A percentile compares a stretch with the other conserved stretches of the same genome.
Evolutionary conservation across 2,797 vertebrate species (phyloP).

Genomic region (Phrynocephalus forsythii): DNA sequence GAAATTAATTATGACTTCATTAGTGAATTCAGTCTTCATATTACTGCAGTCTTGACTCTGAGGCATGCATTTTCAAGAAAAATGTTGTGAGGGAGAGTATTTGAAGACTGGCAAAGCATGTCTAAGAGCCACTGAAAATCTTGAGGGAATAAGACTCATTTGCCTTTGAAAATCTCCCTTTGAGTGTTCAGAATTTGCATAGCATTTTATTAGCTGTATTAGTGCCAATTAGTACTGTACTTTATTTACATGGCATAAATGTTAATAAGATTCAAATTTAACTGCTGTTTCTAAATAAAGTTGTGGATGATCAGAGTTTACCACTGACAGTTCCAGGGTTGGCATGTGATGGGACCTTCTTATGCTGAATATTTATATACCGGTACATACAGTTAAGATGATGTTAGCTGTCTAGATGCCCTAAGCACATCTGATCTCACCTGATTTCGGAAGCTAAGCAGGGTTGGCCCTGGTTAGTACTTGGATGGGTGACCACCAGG

Average conservation of each 20-base stretch:
- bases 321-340: neutral
- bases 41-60: neutral
- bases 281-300: slow-evolving; percentile 7
- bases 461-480: too few species aligned
- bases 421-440: too few species aligned
- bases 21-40: neutral
- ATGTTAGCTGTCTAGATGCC: neutral
- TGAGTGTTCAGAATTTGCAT: slow-evolving; percentile 10
- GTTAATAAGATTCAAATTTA: slow-evolving; percentile 11
- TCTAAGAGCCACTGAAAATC: slow-evolving; percentile 3
- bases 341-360: neutral
- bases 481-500: too few species aligned
- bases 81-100: slow-evolving; percentile 16
- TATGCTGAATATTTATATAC: slow-evolving; percentile 4
- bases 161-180: slow-evolving; percentile 27
- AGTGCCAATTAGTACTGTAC: neutral
- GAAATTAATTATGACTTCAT: slow-evolving; percentile 31
- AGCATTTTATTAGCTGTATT: slow-evolving; percentile 20
- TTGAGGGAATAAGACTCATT: neutral
- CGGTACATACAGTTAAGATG: neutral
- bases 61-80: neutral
- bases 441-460: too few species aligned
- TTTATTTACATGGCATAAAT: neutral
- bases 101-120: neutral
- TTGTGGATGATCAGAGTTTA: neutral